Percentiles rank a stretch among this genome's conserved stretches.
These are phyloP conservation scores for Trematomus loennbergii DNA, from an alignment of 2,113 vertebrate genomes.

Conservation along the genomic window DNA sequence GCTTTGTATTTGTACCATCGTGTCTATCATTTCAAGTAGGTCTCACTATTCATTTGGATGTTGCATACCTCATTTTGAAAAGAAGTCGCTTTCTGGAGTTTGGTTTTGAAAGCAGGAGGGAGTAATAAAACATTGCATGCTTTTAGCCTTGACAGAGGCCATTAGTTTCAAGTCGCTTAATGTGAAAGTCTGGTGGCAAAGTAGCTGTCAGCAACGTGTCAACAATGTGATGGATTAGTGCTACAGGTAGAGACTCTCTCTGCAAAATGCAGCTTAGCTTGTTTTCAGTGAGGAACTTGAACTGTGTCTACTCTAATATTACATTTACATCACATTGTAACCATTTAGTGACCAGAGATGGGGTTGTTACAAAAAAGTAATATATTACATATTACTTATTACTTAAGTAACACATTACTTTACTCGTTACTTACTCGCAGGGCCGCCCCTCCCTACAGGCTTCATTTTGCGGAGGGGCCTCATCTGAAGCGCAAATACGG, in stretches of 20 bases:
- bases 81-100: conserved; percentile 5
- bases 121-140: conserved; percentile 53
- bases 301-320: neutral
- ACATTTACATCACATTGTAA: neutral
- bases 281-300: conserved; percentile 24
- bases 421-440: no score
- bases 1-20: no score
- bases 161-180: conserved; percentile 57
- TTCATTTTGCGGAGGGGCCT: no score
- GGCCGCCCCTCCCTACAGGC: no score
- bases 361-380: no score
- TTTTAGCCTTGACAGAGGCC: conserved; percentile 62
- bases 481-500: no score
- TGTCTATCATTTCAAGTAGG: no score
- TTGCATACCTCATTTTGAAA: conserved; percentile 3
- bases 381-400: no score
- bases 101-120: neutral
- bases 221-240: conserved; percentile 51
- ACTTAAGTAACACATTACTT: no score
- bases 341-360: no score
- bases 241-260: conserved; percentile 23
- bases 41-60: neutral
- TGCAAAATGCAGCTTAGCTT: conserved; percentile 23
- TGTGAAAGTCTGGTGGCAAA: conserved; percentile 30
- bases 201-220: conserved; percentile 53